Evolutionary conservation across 35 echinoderm and acorn worm genomes (phyloP), one percentile per base, ranked within the genome.

Genomic region (Lytechinus pictus): DNA sequence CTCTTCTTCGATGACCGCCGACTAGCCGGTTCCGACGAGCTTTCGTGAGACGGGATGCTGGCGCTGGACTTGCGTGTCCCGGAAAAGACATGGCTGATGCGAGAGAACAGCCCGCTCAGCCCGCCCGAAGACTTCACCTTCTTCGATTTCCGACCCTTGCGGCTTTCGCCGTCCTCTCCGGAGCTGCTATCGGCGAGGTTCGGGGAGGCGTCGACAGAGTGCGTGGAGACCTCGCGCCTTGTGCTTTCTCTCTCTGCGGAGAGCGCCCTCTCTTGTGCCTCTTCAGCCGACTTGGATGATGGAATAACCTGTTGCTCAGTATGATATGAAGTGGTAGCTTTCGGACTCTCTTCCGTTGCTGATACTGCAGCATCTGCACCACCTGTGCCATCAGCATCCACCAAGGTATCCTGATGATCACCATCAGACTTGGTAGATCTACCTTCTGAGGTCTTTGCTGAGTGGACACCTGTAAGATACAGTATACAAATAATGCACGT

Each of bases 1-100:
- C 92, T 93, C 53, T 93, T 93, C 54, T 93, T 93, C 5, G 92
- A 93, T 24, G 53, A 27, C 92, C 57, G 92, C 54, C 92, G 92
- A 57, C 92, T 93, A 10, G 92, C 92, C 11, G 92, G 92, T n/a
- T 93, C 92, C 28, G 92, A 93, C 3, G 92, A 55, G 54, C 92
- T 93, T 44, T 93, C 92, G 21, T 93, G 92, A 21, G 88, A 90
- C 9, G 88, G 88, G 88, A 44, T 14, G 92, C 92, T 93, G 9
- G 53, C 53, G 13, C 11, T 93, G 6, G 92, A 93, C 53, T 54
- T 54, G 53, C 54, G 92, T 24, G 92, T 55, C 11, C 29, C 28
- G 27, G 92, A 93, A 57, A 93, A 93, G 6, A 93, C 92, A n/a
- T 93, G 92, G 8, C 92, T 93, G 53, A 93, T 29, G 11, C 92